Evolutionary conservation across 2,797 vertebrate genomes (phyloP).

Genomic region (Vireo griseus): DNA sequence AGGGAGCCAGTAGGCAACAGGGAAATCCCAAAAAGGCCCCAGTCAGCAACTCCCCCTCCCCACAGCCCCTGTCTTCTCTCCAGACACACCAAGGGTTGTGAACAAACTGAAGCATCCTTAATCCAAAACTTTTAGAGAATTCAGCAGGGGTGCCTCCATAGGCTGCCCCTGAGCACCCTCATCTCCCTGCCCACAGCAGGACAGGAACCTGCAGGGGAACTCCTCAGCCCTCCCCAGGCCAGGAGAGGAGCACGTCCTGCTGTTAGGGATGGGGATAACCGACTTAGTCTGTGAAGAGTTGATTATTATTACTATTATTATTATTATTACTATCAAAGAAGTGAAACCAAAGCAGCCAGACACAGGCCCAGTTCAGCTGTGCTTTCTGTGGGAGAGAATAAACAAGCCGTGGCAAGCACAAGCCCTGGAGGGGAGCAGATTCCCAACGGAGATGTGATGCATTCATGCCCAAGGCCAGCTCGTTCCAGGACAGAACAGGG

Average conservation of each 20-base stretch:
- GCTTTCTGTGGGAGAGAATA: conserved; percentile 57
- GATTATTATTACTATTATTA: neutral
- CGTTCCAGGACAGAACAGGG: neutral
- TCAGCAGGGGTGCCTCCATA: rapidly evolving
- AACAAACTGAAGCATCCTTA: neutral
- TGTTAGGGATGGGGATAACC: neutral
- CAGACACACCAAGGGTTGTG: neutral
- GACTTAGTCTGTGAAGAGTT: neutral
- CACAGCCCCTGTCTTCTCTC: neutral
- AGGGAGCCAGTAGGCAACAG: neutral
- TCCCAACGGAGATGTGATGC: neutral
- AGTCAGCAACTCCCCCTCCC: neutral
- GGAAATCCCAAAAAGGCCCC: neutral
- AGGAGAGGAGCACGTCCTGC: neutral
- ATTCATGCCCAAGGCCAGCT: neutral
- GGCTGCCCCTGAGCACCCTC: neutral
- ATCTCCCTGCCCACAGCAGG: neutral
- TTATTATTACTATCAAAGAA: neutral
- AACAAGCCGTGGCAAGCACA: neutral
- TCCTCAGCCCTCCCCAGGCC: neutral
- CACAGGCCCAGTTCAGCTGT: conserved; percentile 2
- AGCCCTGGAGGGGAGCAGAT: conserved; percentile 7
- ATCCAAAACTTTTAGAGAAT: neutral
- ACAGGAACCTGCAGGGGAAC: neutral
- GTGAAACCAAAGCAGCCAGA: conserved; percentile 41